phyloP scores from a whole-genome alignment of 2,888 invertebrate species.

The Pseudoips prasinana region DNA sequence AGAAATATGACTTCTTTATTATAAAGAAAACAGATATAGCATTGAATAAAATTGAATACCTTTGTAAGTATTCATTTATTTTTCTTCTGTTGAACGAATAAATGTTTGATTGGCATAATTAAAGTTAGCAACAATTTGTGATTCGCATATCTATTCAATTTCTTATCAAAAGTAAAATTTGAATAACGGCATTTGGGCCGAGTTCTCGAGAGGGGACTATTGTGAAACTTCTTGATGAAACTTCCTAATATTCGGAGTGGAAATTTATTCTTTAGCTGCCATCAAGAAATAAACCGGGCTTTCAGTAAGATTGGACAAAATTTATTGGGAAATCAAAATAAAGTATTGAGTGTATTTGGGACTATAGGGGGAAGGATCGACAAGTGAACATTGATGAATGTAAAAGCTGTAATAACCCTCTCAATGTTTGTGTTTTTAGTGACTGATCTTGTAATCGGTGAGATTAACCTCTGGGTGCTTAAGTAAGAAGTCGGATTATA shows the following conservation, averaged over 20 bases:
- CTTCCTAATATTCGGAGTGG: constrained; percentile 71
- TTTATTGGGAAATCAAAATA: constrained; percentile 58
- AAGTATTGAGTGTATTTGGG: constrained; percentile 33
- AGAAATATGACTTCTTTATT: too few relatives aligned
- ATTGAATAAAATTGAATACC: too few relatives aligned
- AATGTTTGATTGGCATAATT: constrained; percentile 48
- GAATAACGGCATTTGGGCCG: constrained; percentile 65
- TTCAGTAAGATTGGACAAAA: constrained; percentile 58
- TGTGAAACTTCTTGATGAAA: constrained; percentile 62
- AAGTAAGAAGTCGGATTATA: too few relatives aligned
- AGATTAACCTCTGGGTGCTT: too few relatives aligned
- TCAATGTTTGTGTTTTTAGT: constrained; percentile 15
- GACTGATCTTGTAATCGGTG: too few relatives aligned
- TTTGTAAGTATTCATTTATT: too few relatives aligned
- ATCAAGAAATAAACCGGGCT: constrained; percentile 61
- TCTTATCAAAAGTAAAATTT: constrained; percentile 71
- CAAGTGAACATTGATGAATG: constrained; percentile 51
- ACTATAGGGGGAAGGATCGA: constrained; percentile 37
- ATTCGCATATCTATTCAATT: constrained; percentile 66
- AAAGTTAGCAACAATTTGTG: constrained; percentile 54
- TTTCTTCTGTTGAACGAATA: constrained; percentile 24
- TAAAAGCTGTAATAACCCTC: constrained; percentile 29
- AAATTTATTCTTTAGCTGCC: constrained; percentile 67
- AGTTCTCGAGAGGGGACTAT: constrained; percentile 65
- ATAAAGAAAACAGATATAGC: too few relatives aligned